These are phyloP conservation scores for Biston betularia DNA, from an alignment of 2,888 invertebrate genomes.

Conservation along the genomic window DNA sequence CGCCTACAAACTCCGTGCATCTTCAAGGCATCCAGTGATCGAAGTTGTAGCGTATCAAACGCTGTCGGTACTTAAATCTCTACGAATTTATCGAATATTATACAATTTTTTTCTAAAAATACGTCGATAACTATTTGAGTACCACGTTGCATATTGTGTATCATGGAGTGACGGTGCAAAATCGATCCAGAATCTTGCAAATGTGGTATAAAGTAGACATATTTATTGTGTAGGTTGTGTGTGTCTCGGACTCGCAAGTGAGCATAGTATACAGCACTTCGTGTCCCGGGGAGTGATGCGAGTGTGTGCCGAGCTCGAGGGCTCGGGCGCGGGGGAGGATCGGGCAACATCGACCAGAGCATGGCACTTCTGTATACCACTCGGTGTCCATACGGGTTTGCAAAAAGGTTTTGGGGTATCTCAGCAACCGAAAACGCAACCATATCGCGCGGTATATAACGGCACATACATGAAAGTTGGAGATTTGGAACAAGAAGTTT, in stretches of 20 bases:
- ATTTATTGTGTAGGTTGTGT: slow-evolving; percentile 60
- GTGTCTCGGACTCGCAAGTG: slow-evolving; percentile 71
- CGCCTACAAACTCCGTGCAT: slow-evolving; percentile 46
- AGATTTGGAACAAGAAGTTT: slow-evolving; percentile 87
- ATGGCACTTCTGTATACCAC: slow-evolving; percentile 83
- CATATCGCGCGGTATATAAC: slow-evolving; percentile 79
- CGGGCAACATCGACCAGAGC: slow-evolving; percentile 82
- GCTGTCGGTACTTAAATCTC: slow-evolving; percentile 50
- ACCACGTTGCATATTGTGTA: slow-evolving; percentile 62
- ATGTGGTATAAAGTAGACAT: slow-evolving; percentile 62
- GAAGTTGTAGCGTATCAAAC: slow-evolving; percentile 78
- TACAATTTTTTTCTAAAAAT: slow-evolving; percentile 47
- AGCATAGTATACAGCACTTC: slow-evolving; percentile 71
- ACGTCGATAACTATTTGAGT: slow-evolving; percentile 50
- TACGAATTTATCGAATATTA: slow-evolving; percentile 20
- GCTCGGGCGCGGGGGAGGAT: slow-evolving; percentile 63
- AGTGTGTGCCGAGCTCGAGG: slow-evolving; percentile 57
- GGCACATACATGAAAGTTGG: slow-evolving; percentile 83
- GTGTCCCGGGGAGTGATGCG: slow-evolving; percentile 64
- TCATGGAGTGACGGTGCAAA: slow-evolving; percentile 88
- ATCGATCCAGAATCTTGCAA: slow-evolving; percentile 84
- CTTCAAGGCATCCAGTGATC: slow-evolving; percentile 61
- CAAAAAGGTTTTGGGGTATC: slow-evolving; percentile 74
- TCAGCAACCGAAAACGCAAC: slow-evolving; percentile 84
- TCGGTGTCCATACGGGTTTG: slow-evolving; percentile 76